A percentile compares a stretch with the other conserved stretches of the same genome.
Evolutionary conservation across 2,113 vertebrate genomes (phyloP).

Genomic region (Pelecanus crispus): DNA sequence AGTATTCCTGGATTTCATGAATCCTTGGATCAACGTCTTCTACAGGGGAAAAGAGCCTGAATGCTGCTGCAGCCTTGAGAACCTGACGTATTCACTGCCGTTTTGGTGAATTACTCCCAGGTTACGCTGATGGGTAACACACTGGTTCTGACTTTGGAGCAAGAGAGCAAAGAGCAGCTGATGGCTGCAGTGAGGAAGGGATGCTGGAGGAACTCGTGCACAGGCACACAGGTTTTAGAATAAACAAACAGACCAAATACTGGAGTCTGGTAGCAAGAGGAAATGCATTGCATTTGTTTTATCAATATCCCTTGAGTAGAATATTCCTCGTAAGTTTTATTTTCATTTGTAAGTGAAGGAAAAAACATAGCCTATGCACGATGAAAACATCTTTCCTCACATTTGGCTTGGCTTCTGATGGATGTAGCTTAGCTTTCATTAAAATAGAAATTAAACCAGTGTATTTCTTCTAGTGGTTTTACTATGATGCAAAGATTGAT

Average conservation of each 20-base stretch:
- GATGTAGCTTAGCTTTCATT: neutral
- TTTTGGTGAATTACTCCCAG: neutral
- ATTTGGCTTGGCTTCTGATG: neutral
- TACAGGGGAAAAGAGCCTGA: neutral
- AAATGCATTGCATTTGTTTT: neutral
- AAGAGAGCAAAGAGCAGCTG: neutral
- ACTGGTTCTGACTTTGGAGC: neutral
- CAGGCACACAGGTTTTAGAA: neutral
- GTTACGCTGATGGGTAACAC: neutral
- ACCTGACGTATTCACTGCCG: accelerated
- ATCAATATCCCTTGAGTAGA: neutral
- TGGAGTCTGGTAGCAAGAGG: neutral
- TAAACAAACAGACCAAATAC: neutral
- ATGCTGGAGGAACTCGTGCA: neutral
- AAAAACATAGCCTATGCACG: neutral
- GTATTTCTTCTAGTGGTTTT: neutral
- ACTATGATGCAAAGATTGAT: neutral
- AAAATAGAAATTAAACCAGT: neutral
- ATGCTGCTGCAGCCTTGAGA: neutral
- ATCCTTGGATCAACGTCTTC: neutral
- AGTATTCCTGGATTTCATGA: neutral
- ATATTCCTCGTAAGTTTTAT: neutral
- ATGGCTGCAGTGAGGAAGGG: neutral
- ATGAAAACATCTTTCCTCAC: neutral
- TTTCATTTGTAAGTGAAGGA: neutral